Percentiles rank a stretch among this genome's conserved stretches.
Evolutionary conservation across 2,888 invertebrate genomes (phyloP).

Genomic region (Euplagia quadripunctaria): DNA sequence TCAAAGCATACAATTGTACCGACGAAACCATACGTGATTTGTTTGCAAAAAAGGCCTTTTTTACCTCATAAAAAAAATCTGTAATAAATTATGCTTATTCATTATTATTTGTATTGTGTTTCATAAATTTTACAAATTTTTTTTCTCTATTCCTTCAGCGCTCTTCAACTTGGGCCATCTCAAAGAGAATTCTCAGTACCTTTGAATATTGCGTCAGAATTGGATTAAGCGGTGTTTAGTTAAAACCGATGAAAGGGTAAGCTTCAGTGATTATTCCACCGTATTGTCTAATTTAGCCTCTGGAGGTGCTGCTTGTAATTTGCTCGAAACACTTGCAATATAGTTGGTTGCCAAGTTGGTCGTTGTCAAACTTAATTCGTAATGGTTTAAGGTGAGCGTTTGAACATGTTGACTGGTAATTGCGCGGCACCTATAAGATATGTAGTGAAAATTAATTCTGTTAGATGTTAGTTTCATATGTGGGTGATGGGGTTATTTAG

Average conservation of each 20-base stretch:
- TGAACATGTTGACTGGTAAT: slow-evolving; percentile 17
- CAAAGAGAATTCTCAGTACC: slow-evolving; percentile 38
- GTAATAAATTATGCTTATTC: too few relatives aligned
- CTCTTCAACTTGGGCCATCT: slow-evolving; percentile 31
- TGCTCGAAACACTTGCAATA: slow-evolving; percentile 22
- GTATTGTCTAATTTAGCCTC: slow-evolving; percentile 48
- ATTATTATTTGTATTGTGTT: too few relatives aligned
- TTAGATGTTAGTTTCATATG: background rate
- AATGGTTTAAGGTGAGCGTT: slow-evolving; percentile 34
- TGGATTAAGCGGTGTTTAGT: slow-evolving; percentile 65
- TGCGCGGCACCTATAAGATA: background rate
- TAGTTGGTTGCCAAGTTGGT: slow-evolving; percentile 32
- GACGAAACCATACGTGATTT: too few relatives aligned
- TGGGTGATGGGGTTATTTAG: too few relatives aligned
- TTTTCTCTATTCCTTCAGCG: too few relatives aligned
- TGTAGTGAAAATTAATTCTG: background rate
- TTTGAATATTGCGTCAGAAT: slow-evolving; percentile 57
- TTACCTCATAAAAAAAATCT: too few relatives aligned
- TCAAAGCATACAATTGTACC: too few relatives aligned
- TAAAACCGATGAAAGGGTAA: slow-evolving; percentile 62
- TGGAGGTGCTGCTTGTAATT: slow-evolving; percentile 44
- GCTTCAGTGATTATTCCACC: slow-evolving; percentile 50
- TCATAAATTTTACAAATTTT: too few relatives aligned
- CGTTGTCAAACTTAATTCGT: slow-evolving; percentile 45
- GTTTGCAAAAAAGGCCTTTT: too few relatives aligned